phyloP scores from a whole-genome alignment of 1,140 invertebrate species.

The Brachystomella parvula region DNA sequence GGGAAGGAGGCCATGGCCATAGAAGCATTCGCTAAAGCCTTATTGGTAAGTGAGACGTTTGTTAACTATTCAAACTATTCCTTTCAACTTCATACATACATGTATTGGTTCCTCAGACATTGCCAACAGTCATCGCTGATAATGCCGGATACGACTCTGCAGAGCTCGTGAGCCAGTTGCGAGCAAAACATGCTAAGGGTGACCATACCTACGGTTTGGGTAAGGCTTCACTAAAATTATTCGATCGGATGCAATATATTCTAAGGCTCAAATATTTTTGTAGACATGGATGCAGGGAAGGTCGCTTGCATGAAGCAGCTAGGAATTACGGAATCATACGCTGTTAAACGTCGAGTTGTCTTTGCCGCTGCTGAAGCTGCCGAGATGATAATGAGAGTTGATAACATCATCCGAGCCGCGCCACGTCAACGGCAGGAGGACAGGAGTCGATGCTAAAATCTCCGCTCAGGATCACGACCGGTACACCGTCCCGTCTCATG shows the following conservation, averaged over 20 bases:
- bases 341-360: constrained; percentile 91
- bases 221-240: constrained; percentile 43
- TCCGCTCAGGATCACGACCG: background rate
- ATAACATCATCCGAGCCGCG: constrained; percentile 91
- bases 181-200: constrained; percentile 78
- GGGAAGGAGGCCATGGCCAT: constrained; percentile 97
- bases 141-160: constrained; percentile 98
- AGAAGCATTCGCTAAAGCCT: constrained; percentile 86
- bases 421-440: constrained; percentile 84
- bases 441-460: constrained; percentile 66
- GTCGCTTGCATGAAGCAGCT: constrained; percentile 78
- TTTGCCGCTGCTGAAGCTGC: constrained; percentile 93
- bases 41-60: constrained; percentile 45
- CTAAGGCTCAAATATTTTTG: constrained; percentile 20
- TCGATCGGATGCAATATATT: background rate
- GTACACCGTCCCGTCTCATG: background rate
- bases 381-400: constrained; percentile 97
- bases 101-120: constrained; percentile 48
- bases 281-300: constrained; percentile 79
- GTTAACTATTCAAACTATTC: constrained; percentile 36
- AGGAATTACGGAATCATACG: constrained; percentile 93
- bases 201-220: constrained; percentile 72
- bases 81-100: background rate
- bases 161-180: constrained; percentile 79
- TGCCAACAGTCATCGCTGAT: constrained; percentile 94